Percentiles rank a stretch among this genome's conserved stretches.
Conservation (phyloP, 2,888 invertebrate genomes). For the Eilema caniola region DNA sequence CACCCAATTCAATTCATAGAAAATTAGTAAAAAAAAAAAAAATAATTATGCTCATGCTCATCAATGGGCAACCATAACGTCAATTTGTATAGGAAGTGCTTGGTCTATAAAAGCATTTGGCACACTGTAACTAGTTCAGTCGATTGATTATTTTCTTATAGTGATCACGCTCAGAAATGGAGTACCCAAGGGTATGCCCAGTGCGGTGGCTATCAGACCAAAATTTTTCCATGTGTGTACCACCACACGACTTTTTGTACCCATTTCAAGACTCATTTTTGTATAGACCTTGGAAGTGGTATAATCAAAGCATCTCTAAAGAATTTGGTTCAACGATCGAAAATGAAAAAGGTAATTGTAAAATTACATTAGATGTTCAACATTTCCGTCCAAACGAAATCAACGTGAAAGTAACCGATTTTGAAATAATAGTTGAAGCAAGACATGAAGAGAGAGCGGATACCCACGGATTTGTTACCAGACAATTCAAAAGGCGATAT, state of each 20-base stretch:
- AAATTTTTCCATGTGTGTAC: conserved; percentile 50
- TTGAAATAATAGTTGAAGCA: conserved; percentile 87
- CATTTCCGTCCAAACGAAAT: conserved; percentile 90
- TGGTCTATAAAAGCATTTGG: conserved; percentile 61
- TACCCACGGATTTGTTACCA: conserved; percentile 77
- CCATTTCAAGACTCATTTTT: conserved; percentile 60
- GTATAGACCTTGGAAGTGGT: conserved; percentile 61
- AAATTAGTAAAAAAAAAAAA: not conserved
- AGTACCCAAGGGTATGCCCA: conserved; percentile 49
- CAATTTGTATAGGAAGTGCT: conserved; percentile 47
- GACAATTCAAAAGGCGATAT: conserved; percentile 81
- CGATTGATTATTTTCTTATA: conserved; percentile 27
- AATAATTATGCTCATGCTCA: not conserved
- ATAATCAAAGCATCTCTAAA: conserved; percentile 47
- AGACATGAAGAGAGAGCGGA: conserved; percentile 83
- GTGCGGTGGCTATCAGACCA: conserved; percentile 47
- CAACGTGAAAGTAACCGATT: conserved; percentile 88
- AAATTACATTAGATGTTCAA: conserved; percentile 89
- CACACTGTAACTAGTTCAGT: conserved; percentile 52
- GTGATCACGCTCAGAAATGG: conserved; percentile 47
- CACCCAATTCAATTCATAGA: not conserved
- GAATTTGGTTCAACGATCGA: conserved; percentile 62
- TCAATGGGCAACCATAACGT: conserved; percentile 43
- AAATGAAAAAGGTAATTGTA: conserved; percentile 69
- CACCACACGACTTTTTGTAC: conserved; percentile 56